Percentiles rank a stretch among this genome's conserved stretches.
These are phyloP conservation scores for Heterodera carotae DNA, from an alignment of 1,140 invertebrate species.

Conservation along the genomic window DNA sequence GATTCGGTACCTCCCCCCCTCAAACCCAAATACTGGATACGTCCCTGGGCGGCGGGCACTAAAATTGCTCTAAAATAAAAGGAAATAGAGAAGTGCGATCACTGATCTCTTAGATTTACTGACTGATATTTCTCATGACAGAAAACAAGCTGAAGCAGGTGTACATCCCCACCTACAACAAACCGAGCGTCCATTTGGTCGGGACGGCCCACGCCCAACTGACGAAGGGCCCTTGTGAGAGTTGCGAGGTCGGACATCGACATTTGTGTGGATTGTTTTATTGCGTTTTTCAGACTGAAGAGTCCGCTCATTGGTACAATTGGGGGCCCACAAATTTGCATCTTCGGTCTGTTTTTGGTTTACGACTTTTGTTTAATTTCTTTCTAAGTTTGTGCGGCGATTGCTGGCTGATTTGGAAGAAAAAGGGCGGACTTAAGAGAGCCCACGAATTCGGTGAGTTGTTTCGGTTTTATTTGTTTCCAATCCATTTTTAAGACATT, in stretches of 20 bases:
- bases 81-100: too few relatives aligned
- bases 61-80: too few relatives aligned
- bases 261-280: background rate
- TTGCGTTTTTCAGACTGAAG: slow-evolving; percentile 66
- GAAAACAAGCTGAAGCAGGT: slow-evolving; percentile 83
- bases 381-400: slow-evolving; percentile 81
- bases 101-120: too few relatives aligned
- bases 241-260: slow-evolving; percentile 26
- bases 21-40: too few relatives aligned
- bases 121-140: too few relatives aligned
- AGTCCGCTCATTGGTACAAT: slow-evolving; percentile 87
- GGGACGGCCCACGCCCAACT: slow-evolving; percentile 31
- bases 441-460: slow-evolving; percentile 57
- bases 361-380: background rate
- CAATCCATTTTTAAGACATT: slow-evolving; percentile 32
- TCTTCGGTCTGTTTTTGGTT: background rate
- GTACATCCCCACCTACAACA: slow-evolving; percentile 96
- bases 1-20: too few relatives aligned
- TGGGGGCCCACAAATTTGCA: slow-evolving; percentile 88
- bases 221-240: slow-evolving; percentile 44
- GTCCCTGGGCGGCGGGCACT: too few relatives aligned
- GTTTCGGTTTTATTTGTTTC: slow-evolving; percentile 11
- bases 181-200: slow-evolving; percentile 58
- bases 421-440: slow-evolving; percentile 89
- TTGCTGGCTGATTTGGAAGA: slow-evolving; percentile 98